Percentiles rank a stretch among this genome's conserved stretches.
phyloP scores from a whole-genome alignment of 1,140 invertebrate genomes.

The Drosophila miranda region DNA sequence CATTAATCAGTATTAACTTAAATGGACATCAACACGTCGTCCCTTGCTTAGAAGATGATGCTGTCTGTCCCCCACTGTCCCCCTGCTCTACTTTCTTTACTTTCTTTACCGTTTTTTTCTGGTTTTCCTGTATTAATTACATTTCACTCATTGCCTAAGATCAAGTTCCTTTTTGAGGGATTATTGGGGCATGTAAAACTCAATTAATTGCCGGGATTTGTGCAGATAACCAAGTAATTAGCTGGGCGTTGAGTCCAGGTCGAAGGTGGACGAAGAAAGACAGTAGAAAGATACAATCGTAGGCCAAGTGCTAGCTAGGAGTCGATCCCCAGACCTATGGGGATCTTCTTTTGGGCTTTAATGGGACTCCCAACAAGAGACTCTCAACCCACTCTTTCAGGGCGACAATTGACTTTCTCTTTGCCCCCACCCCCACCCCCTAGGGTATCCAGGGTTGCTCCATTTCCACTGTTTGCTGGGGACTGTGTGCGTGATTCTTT shows the following conservation, averaged over 20 bases:
- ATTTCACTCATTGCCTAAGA: slow-evolving; percentile 54
- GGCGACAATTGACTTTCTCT: neutral
- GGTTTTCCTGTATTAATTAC: slow-evolving; percentile 56
- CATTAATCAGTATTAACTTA: slow-evolving; percentile 81
- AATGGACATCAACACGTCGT: slow-evolving; percentile 69
- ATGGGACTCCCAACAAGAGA: no score
- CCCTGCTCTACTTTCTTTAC: slow-evolving; percentile 5
- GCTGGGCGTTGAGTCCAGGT: neutral
- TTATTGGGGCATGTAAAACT: slow-evolving; percentile 42
- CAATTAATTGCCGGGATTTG: slow-evolving; percentile 68
- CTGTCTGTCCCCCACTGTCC: neutral
- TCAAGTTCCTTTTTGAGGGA: slow-evolving; percentile 34
- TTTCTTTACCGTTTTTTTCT: slow-evolving; percentile 13
- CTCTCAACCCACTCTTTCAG: neutral
- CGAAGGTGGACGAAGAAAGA: slow-evolving; percentile 2
- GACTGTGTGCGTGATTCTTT: slow-evolving; percentile 37
- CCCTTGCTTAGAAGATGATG: slow-evolving; percentile 21
- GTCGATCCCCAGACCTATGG: no score
- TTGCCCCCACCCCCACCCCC: slow-evolving; percentile 30
- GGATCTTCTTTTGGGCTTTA: no score
- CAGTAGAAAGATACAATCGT: no score
- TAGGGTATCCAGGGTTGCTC: slow-evolving; percentile 39
- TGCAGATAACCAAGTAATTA: slow-evolving; percentile 65
- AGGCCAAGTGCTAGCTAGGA: no score
- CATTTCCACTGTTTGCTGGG: slow-evolving; percentile 38